Evolutionary conservation across 2,888 invertebrate genomes (phyloP), one percentile per base, ranked within the genome.

Genomic region (Thecophora atra): DNA sequence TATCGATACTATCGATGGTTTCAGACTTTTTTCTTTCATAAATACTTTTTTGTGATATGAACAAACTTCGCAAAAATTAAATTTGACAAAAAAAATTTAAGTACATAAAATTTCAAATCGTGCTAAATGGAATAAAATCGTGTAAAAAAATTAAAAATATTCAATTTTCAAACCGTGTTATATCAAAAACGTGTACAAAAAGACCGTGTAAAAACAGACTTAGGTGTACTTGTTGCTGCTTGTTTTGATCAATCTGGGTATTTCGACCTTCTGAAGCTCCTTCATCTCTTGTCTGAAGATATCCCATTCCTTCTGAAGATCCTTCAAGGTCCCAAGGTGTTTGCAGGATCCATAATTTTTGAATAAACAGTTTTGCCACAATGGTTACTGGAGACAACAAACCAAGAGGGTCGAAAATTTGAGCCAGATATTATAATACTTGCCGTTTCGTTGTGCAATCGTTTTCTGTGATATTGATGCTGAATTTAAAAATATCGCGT

Each of bases 371-470:
- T 19, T 52, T 52, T 19, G 2, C 52, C 19, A 52, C 52, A 52
- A 52, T 3, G 17, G 3, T 52, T 37, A 37, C 37, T 37, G 37
- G 37, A 1, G 37, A 37, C 8, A 30, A 26, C 44, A 51, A 26
- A 3, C 67, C 73, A 1, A 68, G 21, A 8, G 71, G 73, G 26
- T 68, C 68, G 28, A 70, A 73, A 1, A 73, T 67, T 52, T 52
- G 52, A 6, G 52, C 52, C 1, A 52, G 3, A 19, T 2, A 52
- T 3, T 1, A 52, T 52, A 52, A 52, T 1, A 2, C 52, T 17
- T 52, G 52, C 30, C 30, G 52, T 19, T 52, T 52, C 52, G 52
- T 52, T 52, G 15, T 52, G 52, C 52, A 52, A 19, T 52, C 52
- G 52, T 52, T 52, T 52, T 5, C 17, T 1, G 52, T 19, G 19